A percentile compares a stretch with the other conserved stretches of the same genome.
Conservation (phyloP, 2,888 invertebrate species). For the Dryadula phaetusa region DNA sequence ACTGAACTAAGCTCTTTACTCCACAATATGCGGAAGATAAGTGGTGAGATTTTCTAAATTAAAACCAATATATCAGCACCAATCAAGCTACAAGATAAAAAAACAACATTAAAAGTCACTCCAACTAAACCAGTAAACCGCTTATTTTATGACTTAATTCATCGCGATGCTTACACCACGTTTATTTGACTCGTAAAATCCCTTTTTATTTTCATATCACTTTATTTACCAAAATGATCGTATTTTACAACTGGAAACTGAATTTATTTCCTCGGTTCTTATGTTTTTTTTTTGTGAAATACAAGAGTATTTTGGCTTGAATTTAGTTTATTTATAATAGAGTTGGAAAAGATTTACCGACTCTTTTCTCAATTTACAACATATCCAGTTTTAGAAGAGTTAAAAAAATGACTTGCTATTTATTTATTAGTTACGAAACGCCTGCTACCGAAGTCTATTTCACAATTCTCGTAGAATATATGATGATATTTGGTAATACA, state of each 20-base stretch:
- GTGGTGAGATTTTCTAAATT: neutral
- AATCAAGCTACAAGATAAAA: neutral
- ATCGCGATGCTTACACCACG: conserved; percentile 47
- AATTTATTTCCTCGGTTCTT: neutral
- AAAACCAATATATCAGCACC: neutral
- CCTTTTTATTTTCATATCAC: conserved; percentile 43
- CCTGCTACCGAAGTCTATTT: too few species aligned
- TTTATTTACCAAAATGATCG: conserved; percentile 42
- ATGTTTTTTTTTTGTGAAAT: neutral
- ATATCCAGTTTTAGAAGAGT: too few species aligned
- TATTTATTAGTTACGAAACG: too few species aligned
- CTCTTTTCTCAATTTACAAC: too few species aligned
- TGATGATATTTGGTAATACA: too few species aligned
- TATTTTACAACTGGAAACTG: conserved; percentile 2
- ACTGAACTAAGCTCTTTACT: neutral
- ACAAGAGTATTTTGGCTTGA: too few species aligned
- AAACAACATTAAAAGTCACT: conserved; percentile 1
- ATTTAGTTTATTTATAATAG: too few species aligned
- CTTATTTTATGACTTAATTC: conserved; percentile 49
- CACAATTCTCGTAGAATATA: too few species aligned
- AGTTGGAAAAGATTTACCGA: too few species aligned
- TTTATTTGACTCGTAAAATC: conserved; percentile 45
- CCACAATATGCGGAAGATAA: neutral
- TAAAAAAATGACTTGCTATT: too few species aligned
- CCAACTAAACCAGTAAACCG: conserved; percentile 40